phyloP scores from a whole-genome alignment of 2,797 vertebrate genomes.

The Paguma larvata region DNA sequence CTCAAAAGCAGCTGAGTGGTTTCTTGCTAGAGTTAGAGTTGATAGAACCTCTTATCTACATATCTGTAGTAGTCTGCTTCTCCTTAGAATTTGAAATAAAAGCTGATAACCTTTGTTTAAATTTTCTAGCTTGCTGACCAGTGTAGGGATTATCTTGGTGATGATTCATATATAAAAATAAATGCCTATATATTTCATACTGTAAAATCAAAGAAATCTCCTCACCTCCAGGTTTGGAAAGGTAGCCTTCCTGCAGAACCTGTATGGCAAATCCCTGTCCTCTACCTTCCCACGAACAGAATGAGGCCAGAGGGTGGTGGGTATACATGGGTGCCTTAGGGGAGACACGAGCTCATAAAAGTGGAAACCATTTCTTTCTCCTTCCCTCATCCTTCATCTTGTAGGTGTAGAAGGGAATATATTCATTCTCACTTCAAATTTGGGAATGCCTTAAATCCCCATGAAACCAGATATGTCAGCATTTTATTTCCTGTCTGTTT shows the following conservation, averaged over 20 bases:
- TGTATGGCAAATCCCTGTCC: neutral
- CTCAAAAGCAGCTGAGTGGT: neutral
- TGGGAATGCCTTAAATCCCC: neutral
- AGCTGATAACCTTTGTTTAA: neutral
- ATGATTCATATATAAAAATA: neutral
- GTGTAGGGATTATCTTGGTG: neutral
- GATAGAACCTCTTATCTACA: neutral
- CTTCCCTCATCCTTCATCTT: neutral
- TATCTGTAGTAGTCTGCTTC: neutral
- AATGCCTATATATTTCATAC: neutral
- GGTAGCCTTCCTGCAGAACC: neutral
- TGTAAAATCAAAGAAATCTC: neutral
- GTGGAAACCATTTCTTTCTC: neutral
- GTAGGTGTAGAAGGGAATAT: neutral
- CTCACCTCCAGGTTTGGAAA: neutral
- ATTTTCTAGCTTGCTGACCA: neutral
- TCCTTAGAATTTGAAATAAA: neutral
- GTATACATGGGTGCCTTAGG: neutral
- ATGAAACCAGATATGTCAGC: neutral
- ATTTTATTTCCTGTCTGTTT: neutral
- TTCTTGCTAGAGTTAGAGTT: neutral
- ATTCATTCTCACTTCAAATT: neutral
- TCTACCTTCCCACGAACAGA: neutral
- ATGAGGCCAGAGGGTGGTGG: neutral
- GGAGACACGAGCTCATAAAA: neutral